Conservation (phyloP, 2,888 invertebrate species). For the Watsonalla cultraria region DNA sequence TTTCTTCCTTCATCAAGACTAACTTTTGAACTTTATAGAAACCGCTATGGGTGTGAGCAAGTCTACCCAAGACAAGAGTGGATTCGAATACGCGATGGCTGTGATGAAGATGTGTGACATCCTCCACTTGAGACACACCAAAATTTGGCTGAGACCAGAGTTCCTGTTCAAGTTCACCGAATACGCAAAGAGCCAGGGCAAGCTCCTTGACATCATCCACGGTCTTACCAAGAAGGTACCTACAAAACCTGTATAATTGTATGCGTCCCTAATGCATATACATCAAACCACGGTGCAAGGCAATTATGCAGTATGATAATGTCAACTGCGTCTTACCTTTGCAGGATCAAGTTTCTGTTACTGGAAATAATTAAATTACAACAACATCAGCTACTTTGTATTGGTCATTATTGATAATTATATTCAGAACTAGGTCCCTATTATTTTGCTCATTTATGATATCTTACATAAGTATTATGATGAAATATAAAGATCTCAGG, state of each 20-base stretch:
- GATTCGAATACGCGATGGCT: conserved; percentile 91
- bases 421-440: no score
- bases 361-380: no score
- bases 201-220: conserved; percentile 86
- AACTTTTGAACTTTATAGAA: conserved; percentile 65
- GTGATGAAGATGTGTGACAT: conserved; percentile 95
- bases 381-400: no score
- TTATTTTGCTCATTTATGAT: no score
- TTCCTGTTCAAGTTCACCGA: conserved; percentile 87
- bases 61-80: conserved; percentile 88
- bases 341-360: neutral
- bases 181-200: conserved; percentile 86
- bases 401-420: no score
- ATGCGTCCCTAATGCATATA: neutral
- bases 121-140: conserved; percentile 88
- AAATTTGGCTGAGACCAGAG: conserved; percentile 87
- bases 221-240: conserved; percentile 87
- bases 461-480: no score
- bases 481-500: no score
- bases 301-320: neutral
- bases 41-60: conserved; percentile 94
- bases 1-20: no score
- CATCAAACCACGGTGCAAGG: neutral
- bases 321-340: neutral
- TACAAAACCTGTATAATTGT: conserved; percentile 11